Base-by-base conservation (phyloP, 2,797 vertebrate species). In the Lerista edwardsae region DNA sequence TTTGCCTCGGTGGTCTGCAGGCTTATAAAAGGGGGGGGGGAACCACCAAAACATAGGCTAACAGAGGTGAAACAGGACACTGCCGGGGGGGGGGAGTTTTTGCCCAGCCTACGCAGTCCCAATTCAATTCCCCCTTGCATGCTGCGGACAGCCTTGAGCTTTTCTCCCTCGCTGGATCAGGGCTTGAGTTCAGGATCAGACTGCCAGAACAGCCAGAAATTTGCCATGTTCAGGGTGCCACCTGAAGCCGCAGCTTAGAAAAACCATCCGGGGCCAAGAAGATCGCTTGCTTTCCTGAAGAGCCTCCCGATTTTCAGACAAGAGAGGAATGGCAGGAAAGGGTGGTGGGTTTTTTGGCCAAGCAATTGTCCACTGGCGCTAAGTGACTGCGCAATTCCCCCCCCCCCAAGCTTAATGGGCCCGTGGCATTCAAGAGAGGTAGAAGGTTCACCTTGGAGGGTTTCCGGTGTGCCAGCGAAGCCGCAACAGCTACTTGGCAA, bases 371-470 rank as follows among this genome's bases (percentile, higher is more conserved):
- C 36, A 44, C 39, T 82, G 44, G 11, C 6, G 34, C 34, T 29
- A 57, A 80, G 55, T 34, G 36, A 68, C 78, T 17, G 69, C 6
- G 36, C 57, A 31, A 47, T 82, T 31, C 47, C 69, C 73, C 57
- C 11, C 57, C 11, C 4, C 5, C 36, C 62, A 36, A 44, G 39
- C 69, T 62, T 73, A 61, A 82, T 31, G 6, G 68, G 29, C 17
- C 10, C 11, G n/a, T n/a, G n/a, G n/a, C 3, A 9, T n/a, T 11
- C 61, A 51, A 55, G 3, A 31, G 69, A 47, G 39, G 80, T 6
- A 57, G 47, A 36, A 71, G 73, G 80, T 82, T 82, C 80, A 62
- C 80, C 69, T 73, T 47, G 55, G 80, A 73, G 57, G 69, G 17
- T 14, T 71, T 34, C 31, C 34, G 7, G 51, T 41, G 41, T 27